A percentile compares a stretch with the other conserved stretches of the same genome.
These are phyloP conservation scores for Bunonema sp. DNA, from an alignment of 2,888 invertebrate genomes.

Conservation along the genomic window DNA sequence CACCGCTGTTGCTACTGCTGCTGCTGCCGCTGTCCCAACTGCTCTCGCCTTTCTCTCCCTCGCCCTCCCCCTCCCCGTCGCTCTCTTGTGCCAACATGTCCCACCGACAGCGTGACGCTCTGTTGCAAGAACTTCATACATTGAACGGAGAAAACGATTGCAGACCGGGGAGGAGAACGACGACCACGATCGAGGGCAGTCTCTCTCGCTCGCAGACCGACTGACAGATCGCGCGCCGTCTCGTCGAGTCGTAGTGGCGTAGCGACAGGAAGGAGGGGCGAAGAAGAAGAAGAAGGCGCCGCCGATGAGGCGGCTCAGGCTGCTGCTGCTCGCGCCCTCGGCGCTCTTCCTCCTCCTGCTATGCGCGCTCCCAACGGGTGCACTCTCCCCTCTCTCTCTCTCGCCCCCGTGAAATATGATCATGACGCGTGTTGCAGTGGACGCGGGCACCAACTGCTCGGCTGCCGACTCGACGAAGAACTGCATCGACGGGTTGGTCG, in stretches of 20 bases:
- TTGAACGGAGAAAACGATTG: too few species aligned
- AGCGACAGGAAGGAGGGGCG: too few species aligned
- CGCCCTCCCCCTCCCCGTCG: not conserved
- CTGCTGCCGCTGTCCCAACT: not conserved
- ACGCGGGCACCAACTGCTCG: constrained; percentile 40
- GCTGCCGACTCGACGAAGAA: constrained; percentile 40
- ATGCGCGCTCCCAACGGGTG: constrained; percentile 1
- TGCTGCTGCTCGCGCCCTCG: too few species aligned
- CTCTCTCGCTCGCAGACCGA: too few species aligned
- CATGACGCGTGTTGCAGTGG: constrained; percentile 1
- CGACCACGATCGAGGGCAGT: too few species aligned
- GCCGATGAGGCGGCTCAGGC: too few species aligned
- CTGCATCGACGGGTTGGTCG: constrained; percentile 69
- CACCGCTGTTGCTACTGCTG: not conserved
- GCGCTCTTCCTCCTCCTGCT: not conserved
- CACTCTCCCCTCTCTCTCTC: not conserved
- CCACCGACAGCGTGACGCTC: too few species aligned
- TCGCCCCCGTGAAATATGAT: not conserved
- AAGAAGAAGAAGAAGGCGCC: too few species aligned
- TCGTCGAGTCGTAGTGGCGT: too few species aligned
- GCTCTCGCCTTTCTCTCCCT: not conserved
- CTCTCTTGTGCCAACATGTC: not conserved
- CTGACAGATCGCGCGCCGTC: too few species aligned
- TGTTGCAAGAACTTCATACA: too few species aligned
- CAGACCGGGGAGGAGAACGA: too few species aligned